phyloP scores from a whole-genome alignment of 2,797 vertebrate genomes.

The Enteromius treurensis region DNA sequence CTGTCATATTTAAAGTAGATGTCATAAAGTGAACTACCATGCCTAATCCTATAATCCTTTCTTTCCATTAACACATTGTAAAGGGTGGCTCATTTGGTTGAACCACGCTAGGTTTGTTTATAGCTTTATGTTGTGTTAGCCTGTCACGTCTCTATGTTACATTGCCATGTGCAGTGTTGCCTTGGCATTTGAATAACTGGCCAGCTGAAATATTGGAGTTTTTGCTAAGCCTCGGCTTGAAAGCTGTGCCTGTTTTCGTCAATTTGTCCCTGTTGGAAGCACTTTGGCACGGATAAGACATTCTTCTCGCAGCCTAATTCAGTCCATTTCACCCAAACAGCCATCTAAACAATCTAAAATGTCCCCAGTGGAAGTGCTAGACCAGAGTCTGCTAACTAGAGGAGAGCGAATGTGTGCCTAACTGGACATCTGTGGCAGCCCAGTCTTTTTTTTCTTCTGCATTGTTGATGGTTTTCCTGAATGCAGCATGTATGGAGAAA shows the following conservation, averaged over 20 bases:
- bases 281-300: constrained; percentile 70
- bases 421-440: constrained; percentile 59
- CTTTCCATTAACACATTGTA: constrained; percentile 20
- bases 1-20: not conserved
- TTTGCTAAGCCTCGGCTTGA: constrained; percentile 68
- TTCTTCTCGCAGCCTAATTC: constrained; percentile 71
- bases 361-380: constrained; percentile 61
- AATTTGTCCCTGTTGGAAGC: constrained; percentile 66
- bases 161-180: constrained; percentile 57
- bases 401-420: constrained; percentile 38
- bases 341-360: constrained; percentile 74
- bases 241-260: constrained; percentile 64
- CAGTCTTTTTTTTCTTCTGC: constrained; percentile 36
- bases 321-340: constrained; percentile 71
- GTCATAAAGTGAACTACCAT: constrained; percentile 35
- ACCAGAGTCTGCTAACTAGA: constrained; percentile 59
- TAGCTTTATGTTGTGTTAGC: constrained; percentile 61
- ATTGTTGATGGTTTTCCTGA: constrained; percentile 43
- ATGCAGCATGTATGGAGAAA: constrained; percentile 21
- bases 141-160: constrained; percentile 60
- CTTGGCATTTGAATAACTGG: constrained; percentile 65
- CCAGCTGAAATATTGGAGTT: constrained; percentile 75
- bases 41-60: constrained; percentile 51
- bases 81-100: constrained; percentile 13
- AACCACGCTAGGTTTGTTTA: constrained; percentile 55